Conservation (phyloP, 2,888 invertebrate species). For the Aleiodes testaceus region DNA sequence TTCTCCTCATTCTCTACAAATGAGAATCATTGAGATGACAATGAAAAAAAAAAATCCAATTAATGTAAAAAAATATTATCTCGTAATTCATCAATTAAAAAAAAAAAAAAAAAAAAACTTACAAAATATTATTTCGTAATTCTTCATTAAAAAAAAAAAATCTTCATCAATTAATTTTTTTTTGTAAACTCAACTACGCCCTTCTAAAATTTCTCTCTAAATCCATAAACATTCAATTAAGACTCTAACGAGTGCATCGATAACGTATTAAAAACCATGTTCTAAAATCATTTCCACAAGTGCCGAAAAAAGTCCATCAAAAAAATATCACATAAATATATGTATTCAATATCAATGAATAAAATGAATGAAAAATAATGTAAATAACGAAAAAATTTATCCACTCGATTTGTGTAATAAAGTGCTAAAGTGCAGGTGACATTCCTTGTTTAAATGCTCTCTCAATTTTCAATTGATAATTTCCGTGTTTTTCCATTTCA, state of each 20-base stretch:
- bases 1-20: too few species aligned
- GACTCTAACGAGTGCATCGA: conserved; percentile 32
- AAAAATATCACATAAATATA: conserved; percentile 19
- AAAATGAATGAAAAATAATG: neutral
- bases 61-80: too few species aligned
- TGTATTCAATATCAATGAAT: too few species aligned
- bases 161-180: too few species aligned
- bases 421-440: conserved; percentile 22
- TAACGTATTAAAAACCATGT: neutral
- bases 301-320: neutral
- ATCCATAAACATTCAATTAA: conserved; percentile 30
- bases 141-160: too few species aligned
- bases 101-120: too few species aligned
- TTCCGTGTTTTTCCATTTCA: neutral
- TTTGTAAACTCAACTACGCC: too few species aligned
- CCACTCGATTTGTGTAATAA: neutral
- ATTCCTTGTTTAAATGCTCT: conserved; percentile 13
- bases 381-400: too few species aligned
- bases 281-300: neutral
- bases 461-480: neutral
- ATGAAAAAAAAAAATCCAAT: too few species aligned
- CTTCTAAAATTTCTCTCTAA: neutral
- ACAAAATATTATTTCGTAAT: too few species aligned
- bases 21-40: too few species aligned
- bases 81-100: too few species aligned